Percentiles rank a stretch among this genome's conserved stretches.
These are phyloP conservation scores for Danio choprae DNA, from an alignment of 2,797 vertebrate species.

Conservation along the genomic window DNA sequence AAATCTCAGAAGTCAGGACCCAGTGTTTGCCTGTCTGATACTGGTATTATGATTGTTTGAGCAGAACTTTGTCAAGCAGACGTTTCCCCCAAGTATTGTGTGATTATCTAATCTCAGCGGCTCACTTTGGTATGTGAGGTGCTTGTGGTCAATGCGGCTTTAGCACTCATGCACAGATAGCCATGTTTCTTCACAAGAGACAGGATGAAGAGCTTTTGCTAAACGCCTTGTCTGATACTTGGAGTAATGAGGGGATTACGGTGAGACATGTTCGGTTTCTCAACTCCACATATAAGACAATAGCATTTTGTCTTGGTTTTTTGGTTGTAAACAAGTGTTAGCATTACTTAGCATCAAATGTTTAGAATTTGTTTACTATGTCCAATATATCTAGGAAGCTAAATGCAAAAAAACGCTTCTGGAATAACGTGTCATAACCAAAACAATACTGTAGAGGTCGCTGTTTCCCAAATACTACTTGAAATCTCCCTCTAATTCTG, in stretches of 20 bases:
- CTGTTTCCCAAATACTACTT: conserved; percentile 28
- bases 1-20: conserved; percentile 32
- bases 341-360: not conserved
- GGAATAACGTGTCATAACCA: not conserved
- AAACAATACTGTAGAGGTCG: conserved; percentile 33
- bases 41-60: conserved; percentile 53
- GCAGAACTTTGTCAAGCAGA: conserved; percentile 44
- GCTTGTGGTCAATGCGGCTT: conserved; percentile 40
- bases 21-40: conserved; percentile 58
- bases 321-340: conserved; percentile 7
- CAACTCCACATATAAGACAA: conserved; percentile 20
- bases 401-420: not conserved
- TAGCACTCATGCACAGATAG: conserved; percentile 32
- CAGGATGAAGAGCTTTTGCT: conserved; percentile 31
- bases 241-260: conserved; percentile 20
- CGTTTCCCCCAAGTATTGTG: conserved; percentile 50
- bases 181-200: conserved; percentile 37
- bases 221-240: conserved; percentile 45
- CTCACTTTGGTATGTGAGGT: conserved; percentile 53
- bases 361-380: not conserved
- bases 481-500: conserved; percentile 1
- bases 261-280: conserved; percentile 21
- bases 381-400: not conserved
- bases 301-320: not conserved
- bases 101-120: conserved; percentile 59